Evolutionary conservation across 92 coral and sea anemone species (phyloP).

Genomic region (Chrysogorgia sp.): DNA sequence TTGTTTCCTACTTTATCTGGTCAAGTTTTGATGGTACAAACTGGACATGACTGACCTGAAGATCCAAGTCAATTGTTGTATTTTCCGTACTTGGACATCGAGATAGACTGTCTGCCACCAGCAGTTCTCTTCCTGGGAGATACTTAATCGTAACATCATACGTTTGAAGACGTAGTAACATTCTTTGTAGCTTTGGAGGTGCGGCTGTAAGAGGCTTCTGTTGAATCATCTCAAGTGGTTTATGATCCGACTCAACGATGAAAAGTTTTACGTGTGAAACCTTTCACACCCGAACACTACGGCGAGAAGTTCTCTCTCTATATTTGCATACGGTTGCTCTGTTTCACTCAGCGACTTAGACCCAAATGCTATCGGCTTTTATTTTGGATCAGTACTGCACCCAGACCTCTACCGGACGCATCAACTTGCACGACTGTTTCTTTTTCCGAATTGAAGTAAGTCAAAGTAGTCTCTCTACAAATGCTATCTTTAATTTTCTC

Average conservation of each 20-base stretch:
- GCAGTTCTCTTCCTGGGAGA: too few relatives aligned
- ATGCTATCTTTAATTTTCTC: constrained; percentile 2
- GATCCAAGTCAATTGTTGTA: constrained; percentile 1
- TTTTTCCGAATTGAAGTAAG: not conserved
- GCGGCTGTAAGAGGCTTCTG: too few relatives aligned
- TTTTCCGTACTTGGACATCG: constrained; percentile 12
- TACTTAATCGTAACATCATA: too few relatives aligned
- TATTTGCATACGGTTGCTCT: constrained; percentile 22
- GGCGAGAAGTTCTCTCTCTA: constrained; percentile 6
- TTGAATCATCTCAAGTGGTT: too few relatives aligned
- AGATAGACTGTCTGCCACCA: too few relatives aligned
- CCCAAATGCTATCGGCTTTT: not conserved
- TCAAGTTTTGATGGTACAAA: not conserved
- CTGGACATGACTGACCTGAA: constrained; percentile 7
- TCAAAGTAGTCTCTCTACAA: constrained; percentile 1
- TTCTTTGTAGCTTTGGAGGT: too few relatives aligned
- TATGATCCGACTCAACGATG: too few relatives aligned
- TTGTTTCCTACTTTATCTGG: constrained; percentile 11
- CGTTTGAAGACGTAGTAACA: too few relatives aligned
- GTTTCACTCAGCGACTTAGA: constrained; percentile 15
- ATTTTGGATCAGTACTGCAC: too few relatives aligned
- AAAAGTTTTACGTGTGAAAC: constrained; percentile 4
- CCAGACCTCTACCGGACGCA: too few relatives aligned
- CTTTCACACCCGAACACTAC: constrained; percentile 23
- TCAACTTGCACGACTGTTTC: constrained; percentile 8